Percentiles rank a stretch among this genome's conserved stretches.
Conservation (phyloP, 2,888 invertebrate genomes). For the Theretra japonica region DNA sequence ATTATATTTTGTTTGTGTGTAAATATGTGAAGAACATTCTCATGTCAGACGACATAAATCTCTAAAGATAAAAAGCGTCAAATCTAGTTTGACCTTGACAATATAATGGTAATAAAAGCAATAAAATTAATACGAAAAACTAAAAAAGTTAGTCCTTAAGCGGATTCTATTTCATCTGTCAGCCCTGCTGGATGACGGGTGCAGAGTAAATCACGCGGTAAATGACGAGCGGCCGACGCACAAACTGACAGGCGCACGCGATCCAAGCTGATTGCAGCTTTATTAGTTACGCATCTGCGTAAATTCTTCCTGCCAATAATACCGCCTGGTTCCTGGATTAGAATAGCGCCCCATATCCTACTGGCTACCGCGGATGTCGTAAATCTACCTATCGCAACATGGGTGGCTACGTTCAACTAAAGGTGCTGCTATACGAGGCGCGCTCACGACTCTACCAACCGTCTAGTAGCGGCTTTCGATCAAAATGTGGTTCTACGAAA, state of each 20-base stretch:
- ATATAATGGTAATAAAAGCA: too few species aligned
- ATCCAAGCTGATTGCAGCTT: slow-evolving; percentile 15
- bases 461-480: not conserved
- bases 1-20: too few species aligned
- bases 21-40: too few species aligned
- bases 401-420: not conserved
- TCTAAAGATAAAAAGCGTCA: too few species aligned
- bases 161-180: not conserved
- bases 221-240: slow-evolving; percentile 25
- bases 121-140: too few species aligned
- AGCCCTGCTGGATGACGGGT: slow-evolving; percentile 12
- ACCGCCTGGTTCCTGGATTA: not conserved
- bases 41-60: too few species aligned
- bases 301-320: not conserved
- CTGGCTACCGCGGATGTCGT: not conserved
- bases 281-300: slow-evolving; percentile 14
- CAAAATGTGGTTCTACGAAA: not conserved
- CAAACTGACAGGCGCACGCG: slow-evolving; percentile 3
- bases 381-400: not conserved
- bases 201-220: slow-evolving; percentile 24
- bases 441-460: not conserved
- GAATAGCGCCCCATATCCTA: not conserved
- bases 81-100: too few species aligned
- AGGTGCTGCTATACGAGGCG: not conserved
- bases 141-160: not conserved